Evolutionary conservation across 2,797 vertebrate genomes (phyloP).

Genomic region (Macropus fuliginosus): DNA sequence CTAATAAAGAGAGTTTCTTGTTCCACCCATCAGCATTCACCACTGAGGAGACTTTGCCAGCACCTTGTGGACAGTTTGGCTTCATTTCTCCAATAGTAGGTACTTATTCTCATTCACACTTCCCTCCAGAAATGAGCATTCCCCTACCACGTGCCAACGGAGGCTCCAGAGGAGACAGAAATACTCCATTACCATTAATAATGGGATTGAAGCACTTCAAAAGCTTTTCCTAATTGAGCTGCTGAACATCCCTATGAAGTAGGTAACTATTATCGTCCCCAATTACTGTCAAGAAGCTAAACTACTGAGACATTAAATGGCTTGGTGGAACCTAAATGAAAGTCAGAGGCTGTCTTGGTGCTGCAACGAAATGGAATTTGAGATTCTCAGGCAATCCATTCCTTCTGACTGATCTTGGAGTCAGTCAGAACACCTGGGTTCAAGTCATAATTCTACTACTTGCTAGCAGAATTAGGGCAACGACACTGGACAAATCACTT

Average conservation of each 20-base stretch:
- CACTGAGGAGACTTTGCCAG: slow-evolving; percentile 1
- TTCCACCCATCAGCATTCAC: not conserved
- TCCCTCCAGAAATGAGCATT: slow-evolving; percentile 55
- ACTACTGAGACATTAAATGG: slow-evolving; percentile 62
- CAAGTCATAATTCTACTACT: not conserved
- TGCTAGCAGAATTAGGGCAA: not conserved
- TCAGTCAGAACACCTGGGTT: not conserved
- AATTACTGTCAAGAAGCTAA: slow-evolving; percentile 77
- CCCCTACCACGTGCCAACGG: slow-evolving; percentile 44
- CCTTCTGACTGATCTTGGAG: slow-evolving; percentile 16
- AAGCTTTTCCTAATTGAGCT: slow-evolving; percentile 73
- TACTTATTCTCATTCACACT: not conserved
- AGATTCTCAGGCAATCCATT: slow-evolving; percentile 4
- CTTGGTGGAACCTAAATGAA: slow-evolving; percentile 45
- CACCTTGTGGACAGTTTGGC: not conserved
- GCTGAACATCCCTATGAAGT: slow-evolving; percentile 69
- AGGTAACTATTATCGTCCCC: slow-evolving; percentile 73
- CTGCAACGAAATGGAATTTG: not conserved
- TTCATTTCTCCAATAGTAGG: not conserved
- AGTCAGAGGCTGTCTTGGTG: slow-evolving; percentile 20
- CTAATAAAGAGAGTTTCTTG: not conserved
- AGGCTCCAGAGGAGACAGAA: slow-evolving; percentile 16
- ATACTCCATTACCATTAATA: slow-evolving; percentile 65
- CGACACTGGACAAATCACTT: not conserved
- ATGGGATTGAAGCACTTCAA: slow-evolving; percentile 65